Conservation (phyloP, 2,888 invertebrate genomes). For the Boloria euphrosyne region DNA sequence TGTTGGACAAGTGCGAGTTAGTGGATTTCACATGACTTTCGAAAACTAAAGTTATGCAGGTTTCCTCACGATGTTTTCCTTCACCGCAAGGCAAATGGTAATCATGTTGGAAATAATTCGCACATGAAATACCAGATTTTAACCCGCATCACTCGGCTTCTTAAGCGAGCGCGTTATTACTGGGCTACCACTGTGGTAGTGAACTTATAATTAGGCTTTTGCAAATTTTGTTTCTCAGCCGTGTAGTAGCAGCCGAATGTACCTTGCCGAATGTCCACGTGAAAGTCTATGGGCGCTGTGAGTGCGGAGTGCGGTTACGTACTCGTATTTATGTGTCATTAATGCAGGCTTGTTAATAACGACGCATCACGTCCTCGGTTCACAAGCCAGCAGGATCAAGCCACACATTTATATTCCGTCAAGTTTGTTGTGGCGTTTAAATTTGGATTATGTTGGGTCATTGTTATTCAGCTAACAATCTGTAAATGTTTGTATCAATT, state of each 20-base stretch:
- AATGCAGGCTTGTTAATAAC: conserved; percentile 77
- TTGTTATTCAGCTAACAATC: conserved; percentile 72
- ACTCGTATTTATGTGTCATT: conserved; percentile 76
- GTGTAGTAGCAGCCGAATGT: not conserved
- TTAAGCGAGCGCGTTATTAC: too few species aligned
- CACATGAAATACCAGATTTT: too few species aligned
- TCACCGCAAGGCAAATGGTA: too few species aligned
- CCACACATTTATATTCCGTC: conserved; percentile 75
- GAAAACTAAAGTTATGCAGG: too few species aligned
- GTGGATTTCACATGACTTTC: too few species aligned
- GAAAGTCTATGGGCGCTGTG: conserved; percentile 53
- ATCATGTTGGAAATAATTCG: too few species aligned
- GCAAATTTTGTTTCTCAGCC: too few species aligned
- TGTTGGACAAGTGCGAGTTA: too few species aligned
- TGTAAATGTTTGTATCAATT: conserved; percentile 69
- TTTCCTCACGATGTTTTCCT: too few species aligned
- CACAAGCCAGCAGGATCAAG: conserved; percentile 73
- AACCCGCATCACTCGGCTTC: too few species aligned
- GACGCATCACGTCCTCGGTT: conserved; percentile 78
- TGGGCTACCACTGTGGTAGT: too few species aligned
- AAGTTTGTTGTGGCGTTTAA: conserved; percentile 72
- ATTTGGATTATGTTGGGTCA: conserved; percentile 80
- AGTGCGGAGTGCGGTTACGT: conserved; percentile 49
- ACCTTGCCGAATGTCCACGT: conserved; percentile 36
- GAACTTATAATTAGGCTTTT: too few species aligned